Conservation (phyloP, 2,888 invertebrate species). For the Dryocosmus kuriphilus region DNA sequence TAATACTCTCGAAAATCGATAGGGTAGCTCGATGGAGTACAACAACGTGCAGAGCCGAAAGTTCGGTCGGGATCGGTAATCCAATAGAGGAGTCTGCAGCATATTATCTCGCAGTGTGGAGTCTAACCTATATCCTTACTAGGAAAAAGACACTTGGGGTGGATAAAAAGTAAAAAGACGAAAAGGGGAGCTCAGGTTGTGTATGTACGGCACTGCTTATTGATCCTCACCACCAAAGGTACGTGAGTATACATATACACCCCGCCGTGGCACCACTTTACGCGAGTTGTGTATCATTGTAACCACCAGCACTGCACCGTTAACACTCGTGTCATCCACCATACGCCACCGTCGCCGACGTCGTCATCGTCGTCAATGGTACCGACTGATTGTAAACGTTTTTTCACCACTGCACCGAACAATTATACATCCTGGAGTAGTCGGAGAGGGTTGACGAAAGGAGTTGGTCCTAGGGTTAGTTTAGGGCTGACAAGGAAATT, state of each 20-base stretch:
- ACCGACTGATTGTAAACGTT: constrained; percentile 9
- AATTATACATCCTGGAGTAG: not conserved
- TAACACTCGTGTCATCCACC: constrained; percentile 36
- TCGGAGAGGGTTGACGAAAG: too few relatives aligned
- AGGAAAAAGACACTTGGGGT: constrained; percentile 10
- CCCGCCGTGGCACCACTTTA: constrained; percentile 67
- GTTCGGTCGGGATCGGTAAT: not conserved
- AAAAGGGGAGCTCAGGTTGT: constrained; percentile 38
- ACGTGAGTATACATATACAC: constrained; percentile 71
- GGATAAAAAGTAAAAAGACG: constrained; percentile 13
- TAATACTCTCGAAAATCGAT: constrained; percentile 26
- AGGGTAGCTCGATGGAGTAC: constrained; percentile 15
- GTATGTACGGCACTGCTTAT: constrained; percentile 75
- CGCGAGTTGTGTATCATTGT: constrained; percentile 51
- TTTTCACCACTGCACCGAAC: constrained; percentile 19
- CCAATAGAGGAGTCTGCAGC: not conserved
- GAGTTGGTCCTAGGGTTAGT: not conserved
- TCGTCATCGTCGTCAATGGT: not conserved
- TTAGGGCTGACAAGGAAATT: too few relatives aligned
- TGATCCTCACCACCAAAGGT: constrained; percentile 75
- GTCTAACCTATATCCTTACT: not conserved
- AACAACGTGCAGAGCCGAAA: not conserved
- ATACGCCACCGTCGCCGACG: not conserved
- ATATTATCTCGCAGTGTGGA: not conserved
- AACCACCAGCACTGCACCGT: constrained; percentile 46